Base-by-base conservation (phyloP, 2,888 invertebrate genomes). In the Pantelozetes paolii region DNA sequence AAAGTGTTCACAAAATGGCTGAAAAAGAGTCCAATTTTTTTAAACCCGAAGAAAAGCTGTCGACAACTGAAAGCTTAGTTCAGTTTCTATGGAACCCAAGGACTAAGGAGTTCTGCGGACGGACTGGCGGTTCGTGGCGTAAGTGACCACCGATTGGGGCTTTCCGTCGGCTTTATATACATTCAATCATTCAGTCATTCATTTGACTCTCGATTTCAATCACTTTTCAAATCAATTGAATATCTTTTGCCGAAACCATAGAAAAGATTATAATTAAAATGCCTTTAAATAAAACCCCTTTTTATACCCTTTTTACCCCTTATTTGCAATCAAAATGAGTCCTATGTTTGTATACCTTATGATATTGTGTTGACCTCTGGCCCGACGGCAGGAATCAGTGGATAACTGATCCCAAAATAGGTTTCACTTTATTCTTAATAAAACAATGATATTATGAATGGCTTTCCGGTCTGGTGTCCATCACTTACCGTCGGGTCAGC, bases 91-190 rank as follows among this genome's bases (percentile, higher is more conserved):
- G 90, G 90, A 92, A 96, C 86, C 88, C 91, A 80, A 93, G 94
- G 84, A 94, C 93, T 77, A 89, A 89, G 81, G 92, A 93, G 85
- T 89, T 94, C 83, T 86, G 95, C 80, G 95, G 95, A 80, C 88
- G 95, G 80, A 94, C 93, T 77, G 94, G 91, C 80, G 86, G 89
- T 82, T 94, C 93, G 85, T 96, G 96, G 96, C 92, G 94, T 94
- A 83, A 92, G 93, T 90, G 57, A 18, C 26, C 32, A 13, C 8
- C 11, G 11, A 15, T 36, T 36, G 6, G 36, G 9, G 11, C 45
- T 18, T 54, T 6, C 26, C 42, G 8, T 59, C 15, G 18, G 15
- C 57, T 18, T 59, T 62, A 1, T n/a, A 11, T 59, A 36, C 70
- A 57, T 40, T 30, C 32, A 48, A 18, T 67, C 30, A 45, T 45